Conservation (phyloP, 2,888 invertebrate species). For the Dyspetes luteomarginatus region DNA sequence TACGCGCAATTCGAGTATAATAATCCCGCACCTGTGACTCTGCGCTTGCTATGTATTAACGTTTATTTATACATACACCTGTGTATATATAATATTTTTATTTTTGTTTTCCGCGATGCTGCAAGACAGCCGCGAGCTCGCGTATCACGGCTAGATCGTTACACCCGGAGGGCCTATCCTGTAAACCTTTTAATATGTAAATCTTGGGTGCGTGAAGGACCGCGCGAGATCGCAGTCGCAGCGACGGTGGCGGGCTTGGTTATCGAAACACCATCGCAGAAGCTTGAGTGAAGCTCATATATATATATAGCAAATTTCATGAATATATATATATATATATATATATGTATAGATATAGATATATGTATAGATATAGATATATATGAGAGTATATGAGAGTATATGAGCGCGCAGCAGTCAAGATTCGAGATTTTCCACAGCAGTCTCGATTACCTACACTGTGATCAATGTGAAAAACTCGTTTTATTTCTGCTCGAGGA, state of each 20-base stretch:
- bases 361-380: too few species aligned
- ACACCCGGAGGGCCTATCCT: constrained; percentile 65
- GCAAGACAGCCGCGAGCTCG: constrained; percentile 41
- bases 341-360: too few species aligned
- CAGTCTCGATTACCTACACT: constrained; percentile 38
- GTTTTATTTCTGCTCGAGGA: neutral
- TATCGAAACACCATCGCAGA: constrained; percentile 65
- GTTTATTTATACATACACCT: neutral
- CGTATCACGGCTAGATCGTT: constrained; percentile 63
- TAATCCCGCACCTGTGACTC: constrained; percentile 44
- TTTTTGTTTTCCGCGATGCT: constrained; percentile 35
- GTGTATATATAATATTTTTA: neutral
- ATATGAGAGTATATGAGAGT: neutral
- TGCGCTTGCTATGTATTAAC: neutral
- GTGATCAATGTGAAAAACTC: neutral
- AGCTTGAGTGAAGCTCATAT: constrained; percentile 29
- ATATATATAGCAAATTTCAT: neutral
- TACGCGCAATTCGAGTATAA: neutral
- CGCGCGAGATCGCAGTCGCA: constrained; percentile 40
- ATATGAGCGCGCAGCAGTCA: constrained; percentile 1
- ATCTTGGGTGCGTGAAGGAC: constrained; percentile 53
- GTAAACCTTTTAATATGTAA: constrained; percentile 67
- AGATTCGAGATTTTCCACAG: constrained; percentile 48
- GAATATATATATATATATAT: too few species aligned
- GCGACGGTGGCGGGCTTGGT: constrained; percentile 60